A percentile compares a stretch with the other conserved stretches of the same genome.
Conservation (phyloP, 1,140 invertebrate species). For the Heliothis virescens region DNA sequence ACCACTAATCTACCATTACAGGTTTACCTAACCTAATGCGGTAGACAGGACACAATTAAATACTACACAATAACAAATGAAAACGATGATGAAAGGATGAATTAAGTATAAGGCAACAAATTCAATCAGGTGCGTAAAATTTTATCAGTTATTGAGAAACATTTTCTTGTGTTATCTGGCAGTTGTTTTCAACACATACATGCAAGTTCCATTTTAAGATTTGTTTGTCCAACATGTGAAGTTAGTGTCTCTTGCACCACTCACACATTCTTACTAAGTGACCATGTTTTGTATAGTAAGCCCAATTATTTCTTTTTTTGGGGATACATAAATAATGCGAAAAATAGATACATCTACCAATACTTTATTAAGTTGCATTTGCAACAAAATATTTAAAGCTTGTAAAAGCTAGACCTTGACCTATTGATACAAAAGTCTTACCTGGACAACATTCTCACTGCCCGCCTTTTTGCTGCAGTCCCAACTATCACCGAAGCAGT, state of each 20-base stretch:
- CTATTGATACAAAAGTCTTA: conserved; percentile 56
- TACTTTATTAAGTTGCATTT: too few species aligned
- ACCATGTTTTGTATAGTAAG: not conserved
- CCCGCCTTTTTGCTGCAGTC: conserved; percentile 86
- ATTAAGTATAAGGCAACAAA: too few species aligned
- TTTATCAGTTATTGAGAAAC: too few species aligned
- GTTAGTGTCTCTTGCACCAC: conserved; percentile 12
- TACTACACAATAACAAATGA: too few species aligned
- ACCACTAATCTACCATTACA: too few species aligned
- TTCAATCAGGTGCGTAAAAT: too few species aligned
- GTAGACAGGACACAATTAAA: too few species aligned
- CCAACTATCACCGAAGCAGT: conserved; percentile 93
- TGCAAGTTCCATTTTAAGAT: not conserved
- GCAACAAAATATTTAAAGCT: too few species aligned
- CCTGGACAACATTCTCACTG: conserved; percentile 85
- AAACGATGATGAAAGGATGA: too few species aligned
- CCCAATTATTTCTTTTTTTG: not conserved
- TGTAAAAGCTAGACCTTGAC: not conserved
- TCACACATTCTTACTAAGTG: conserved; percentile 11
- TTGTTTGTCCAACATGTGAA: not conserved
- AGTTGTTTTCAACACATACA: too few species aligned
- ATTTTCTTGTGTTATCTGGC: too few species aligned
- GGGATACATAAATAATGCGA: not conserved
- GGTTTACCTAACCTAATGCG: too few species aligned
- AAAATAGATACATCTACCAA: not conserved